Evolutionary conservation across 2,888 invertebrate genomes (phyloP).

Genomic region (Andricus quercusramuli): DNA sequence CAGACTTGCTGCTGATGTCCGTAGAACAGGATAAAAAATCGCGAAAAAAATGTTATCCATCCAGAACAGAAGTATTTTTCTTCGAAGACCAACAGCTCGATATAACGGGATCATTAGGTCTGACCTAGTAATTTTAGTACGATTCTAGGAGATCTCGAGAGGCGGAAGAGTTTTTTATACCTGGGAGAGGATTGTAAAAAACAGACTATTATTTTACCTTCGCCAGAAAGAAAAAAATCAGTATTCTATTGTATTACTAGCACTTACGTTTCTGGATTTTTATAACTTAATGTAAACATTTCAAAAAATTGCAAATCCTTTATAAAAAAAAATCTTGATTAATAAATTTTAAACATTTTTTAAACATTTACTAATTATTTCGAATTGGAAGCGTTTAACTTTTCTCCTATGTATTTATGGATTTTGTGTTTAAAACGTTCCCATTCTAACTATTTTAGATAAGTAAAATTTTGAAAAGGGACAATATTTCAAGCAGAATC

Average conservation of each 20-base stretch:
- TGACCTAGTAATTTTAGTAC: constrained; percentile 11
- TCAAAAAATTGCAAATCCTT: too few relatives aligned
- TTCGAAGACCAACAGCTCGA: background rate
- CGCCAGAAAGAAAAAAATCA: background rate
- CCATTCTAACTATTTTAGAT: too few relatives aligned
- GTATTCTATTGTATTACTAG: background rate
- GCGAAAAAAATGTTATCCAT: constrained; percentile 1
- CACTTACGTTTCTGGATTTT: too few relatives aligned
- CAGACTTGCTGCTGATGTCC: background rate
- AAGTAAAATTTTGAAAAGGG: too few relatives aligned
- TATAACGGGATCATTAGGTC: constrained; percentile 21
- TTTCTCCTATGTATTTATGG: too few relatives aligned
- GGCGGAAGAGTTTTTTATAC: background rate
- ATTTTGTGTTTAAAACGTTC: too few relatives aligned
- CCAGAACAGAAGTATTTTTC: background rate
- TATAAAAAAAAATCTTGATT: too few relatives aligned
- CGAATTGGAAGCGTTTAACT: too few relatives aligned
- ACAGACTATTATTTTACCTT: background rate
- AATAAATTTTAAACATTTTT: too few relatives aligned
- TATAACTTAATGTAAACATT: too few relatives aligned
- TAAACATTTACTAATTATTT: too few relatives aligned
- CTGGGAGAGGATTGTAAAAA: background rate
- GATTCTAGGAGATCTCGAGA: background rate
- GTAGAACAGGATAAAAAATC: background rate
- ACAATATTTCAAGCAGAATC: too few relatives aligned